A percentile compares a stretch with the other conserved stretches of the same genome.
phyloP scores from a whole-genome alignment of 2,888 invertebrate genomes.

The Anthophora plumipes region DNA sequence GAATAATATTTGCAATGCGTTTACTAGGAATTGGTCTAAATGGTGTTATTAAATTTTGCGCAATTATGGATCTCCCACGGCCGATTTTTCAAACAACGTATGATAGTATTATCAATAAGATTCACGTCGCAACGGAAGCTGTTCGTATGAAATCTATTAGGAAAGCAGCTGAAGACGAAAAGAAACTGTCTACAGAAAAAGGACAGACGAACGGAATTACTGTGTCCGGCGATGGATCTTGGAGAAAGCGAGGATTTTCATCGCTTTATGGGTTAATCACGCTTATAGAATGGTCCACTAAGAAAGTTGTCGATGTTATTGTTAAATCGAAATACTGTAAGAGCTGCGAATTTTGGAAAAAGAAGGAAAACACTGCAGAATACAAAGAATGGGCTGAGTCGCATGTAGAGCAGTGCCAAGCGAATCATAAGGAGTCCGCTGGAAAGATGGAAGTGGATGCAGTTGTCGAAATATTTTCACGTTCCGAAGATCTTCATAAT shows the following conservation, averaged over 20 bases:
- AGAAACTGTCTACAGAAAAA: conserved; percentile 26
- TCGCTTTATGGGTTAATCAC: conserved; percentile 31
- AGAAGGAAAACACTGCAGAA: conserved; percentile 16
- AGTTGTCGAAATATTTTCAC: conserved; percentile 63
- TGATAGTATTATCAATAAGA: conserved; percentile 39
- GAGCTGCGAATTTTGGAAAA: conserved; percentile 29
- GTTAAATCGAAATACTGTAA: conserved; percentile 26
- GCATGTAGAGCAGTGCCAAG: conserved; percentile 33
- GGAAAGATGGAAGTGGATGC: conserved; percentile 69
- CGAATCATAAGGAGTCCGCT: conserved; percentile 36
- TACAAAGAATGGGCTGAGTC: conserved; percentile 37
- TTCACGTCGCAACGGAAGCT: conserved; percentile 26
- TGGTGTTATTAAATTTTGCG: conserved; percentile 60
- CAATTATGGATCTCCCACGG: too few relatives aligned
- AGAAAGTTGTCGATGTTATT: too few relatives aligned
- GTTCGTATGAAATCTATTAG: too few relatives aligned
- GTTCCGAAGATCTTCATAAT: conserved; percentile 50
- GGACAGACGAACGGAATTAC: conserved; percentile 17
- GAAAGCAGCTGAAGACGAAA: too few relatives aligned
- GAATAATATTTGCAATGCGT: too few relatives aligned
- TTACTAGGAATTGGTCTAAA: too few relatives aligned
- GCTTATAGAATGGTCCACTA: conserved; percentile 34
- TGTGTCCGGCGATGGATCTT: conserved; percentile 39
- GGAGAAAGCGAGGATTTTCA: conserved; percentile 30
- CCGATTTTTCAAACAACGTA: conserved; percentile 56